Conservation (phyloP, 2,888 invertebrate species). For the Andrena flavipes region DNA sequence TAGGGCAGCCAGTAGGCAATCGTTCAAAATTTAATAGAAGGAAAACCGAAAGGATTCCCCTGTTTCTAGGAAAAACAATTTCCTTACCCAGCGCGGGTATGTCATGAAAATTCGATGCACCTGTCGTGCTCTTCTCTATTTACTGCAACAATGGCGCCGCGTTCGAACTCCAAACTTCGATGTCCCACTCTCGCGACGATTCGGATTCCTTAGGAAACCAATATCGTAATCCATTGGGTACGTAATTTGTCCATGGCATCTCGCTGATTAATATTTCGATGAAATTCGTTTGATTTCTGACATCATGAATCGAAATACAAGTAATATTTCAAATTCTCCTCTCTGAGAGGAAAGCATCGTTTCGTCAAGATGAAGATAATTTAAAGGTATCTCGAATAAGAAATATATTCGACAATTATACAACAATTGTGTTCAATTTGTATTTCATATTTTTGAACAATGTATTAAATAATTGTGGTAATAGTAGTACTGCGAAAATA, state of each 20-base stretch:
- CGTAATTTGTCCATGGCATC: neutral
- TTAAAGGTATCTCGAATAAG: neutral
- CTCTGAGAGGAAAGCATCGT: neutral
- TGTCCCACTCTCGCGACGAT: neutral
- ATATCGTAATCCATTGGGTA: slow-evolving; percentile 16
- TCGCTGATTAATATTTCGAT: slow-evolving; percentile 25
- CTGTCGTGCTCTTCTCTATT: slow-evolving; percentile 3
- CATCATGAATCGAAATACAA: neutral
- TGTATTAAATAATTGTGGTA: too few relatives aligned
- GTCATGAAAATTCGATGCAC: slow-evolving; percentile 34
- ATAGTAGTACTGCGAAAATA: too few relatives aligned
- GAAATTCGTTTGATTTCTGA: neutral
- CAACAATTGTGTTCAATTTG: too few relatives aligned
- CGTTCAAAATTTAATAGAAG: neutral
- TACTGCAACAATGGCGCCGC: slow-evolving; percentile 21
- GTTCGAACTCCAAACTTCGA: slow-evolving; percentile 12
- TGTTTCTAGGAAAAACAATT: neutral
- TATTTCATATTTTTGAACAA: too few relatives aligned
- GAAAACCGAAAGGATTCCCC: slow-evolving; percentile 19
- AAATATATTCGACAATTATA: too few relatives aligned
- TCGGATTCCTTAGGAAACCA: slow-evolving; percentile 9
- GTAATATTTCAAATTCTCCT: neutral
- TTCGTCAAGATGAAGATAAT: neutral
- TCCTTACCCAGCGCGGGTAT: neutral
- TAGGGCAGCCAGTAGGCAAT: neutral